These are phyloP conservation scores for Ladona fulva DNA, from an alignment of 1,140 invertebrate genomes.

Conservation along the genomic window DNA sequence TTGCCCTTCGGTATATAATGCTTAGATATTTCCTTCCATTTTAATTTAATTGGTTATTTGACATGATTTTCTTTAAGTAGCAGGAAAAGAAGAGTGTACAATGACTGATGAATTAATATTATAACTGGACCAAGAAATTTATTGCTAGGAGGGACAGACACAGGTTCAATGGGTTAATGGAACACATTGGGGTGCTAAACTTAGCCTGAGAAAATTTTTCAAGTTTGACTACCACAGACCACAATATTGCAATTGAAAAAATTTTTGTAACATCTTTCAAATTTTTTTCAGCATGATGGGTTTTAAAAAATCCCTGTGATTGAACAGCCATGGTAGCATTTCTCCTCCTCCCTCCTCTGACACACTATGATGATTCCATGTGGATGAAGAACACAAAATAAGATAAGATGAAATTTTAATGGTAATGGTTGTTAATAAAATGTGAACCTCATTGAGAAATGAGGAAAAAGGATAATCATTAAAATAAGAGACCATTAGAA, in stretches of 20 bases:
- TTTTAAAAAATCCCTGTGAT: not conserved
- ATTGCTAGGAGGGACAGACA: not conserved
- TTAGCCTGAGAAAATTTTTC: conserved; percentile 17
- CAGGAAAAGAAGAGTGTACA: not conserved
- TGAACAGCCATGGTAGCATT: not conserved
- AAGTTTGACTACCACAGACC: conserved; percentile 13
- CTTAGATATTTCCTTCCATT: too few relatives aligned
- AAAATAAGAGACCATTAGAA: too few relatives aligned
- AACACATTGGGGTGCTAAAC: conserved; percentile 17
- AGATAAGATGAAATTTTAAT: too few relatives aligned
- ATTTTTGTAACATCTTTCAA: not conserved
- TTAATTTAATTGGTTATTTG: too few relatives aligned
- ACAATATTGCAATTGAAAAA: not conserved
- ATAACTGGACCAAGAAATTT: not conserved
- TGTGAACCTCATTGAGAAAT: too few relatives aligned
- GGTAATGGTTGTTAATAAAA: too few relatives aligned
- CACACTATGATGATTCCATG: not conserved
- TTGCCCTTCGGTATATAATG: too few relatives aligned
- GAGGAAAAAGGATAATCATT: too few relatives aligned
- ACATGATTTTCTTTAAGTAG: too few relatives aligned
- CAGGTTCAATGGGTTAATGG: conserved; percentile 11
- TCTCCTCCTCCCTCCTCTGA: not conserved
- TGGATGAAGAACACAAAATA: too few relatives aligned
- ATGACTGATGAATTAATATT: not conserved
- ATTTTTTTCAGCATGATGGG: not conserved